These are phyloP conservation scores for Philonicus albiceps DNA, from an alignment of 2,888 invertebrate genomes.

Conservation along the genomic window DNA sequence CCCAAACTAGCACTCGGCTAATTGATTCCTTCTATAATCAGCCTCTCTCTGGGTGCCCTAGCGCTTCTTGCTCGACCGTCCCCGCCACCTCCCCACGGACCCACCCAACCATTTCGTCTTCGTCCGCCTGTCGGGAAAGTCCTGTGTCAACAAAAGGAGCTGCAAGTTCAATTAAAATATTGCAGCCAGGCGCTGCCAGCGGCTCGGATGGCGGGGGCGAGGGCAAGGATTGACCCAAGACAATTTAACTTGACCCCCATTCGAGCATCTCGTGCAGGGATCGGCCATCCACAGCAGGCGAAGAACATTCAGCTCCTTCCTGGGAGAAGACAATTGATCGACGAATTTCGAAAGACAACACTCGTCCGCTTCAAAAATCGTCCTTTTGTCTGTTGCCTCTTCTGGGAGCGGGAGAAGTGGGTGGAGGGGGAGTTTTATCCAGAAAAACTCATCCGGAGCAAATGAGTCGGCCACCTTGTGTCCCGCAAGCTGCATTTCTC, in stretches of 20 bases:
- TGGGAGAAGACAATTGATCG: constrained; percentile 46
- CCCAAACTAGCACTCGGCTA: constrained; percentile 43
- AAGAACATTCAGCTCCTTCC: constrained; percentile 38
- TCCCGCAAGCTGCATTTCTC: neutral
- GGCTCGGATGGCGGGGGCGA: neutral
- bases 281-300: constrained; percentile 20
- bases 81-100: neutral
- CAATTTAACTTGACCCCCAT: constrained; percentile 40
- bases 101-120: neutral
- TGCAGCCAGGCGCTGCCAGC: constrained; percentile 29
- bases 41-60: neutral
- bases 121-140: constrained; percentile 29
- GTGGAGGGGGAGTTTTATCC: neutral
- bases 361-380: neutral
- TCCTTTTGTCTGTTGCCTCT: neutral
- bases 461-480: constrained; percentile 13
- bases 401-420: too few relatives aligned
- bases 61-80: neutral
- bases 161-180: constrained; percentile 49
- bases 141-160: constrained; percentile 46
- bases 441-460: neutral
- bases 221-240: neutral
- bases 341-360: constrained; percentile 47
- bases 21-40: constrained; percentile 46
- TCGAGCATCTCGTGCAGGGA: neutral